Percentiles rank a stretch among this genome's conserved stretches.
These are phyloP conservation scores for Ammospiza nelsoni DNA, from an alignment of 2,113 vertebrate genomes.

Conservation along the genomic window DNA sequence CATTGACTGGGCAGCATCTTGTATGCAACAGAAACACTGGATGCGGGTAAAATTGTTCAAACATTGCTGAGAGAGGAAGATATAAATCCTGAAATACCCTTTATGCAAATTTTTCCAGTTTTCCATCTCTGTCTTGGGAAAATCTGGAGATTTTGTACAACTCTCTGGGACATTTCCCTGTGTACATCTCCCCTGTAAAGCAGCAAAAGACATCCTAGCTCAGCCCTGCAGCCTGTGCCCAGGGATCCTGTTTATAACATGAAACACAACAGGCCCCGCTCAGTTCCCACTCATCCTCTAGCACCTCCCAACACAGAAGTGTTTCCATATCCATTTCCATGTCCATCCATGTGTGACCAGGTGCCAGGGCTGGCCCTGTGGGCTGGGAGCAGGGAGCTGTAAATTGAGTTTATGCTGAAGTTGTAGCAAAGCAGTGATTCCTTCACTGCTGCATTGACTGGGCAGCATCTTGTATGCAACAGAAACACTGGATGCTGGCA, in stretches of 20 bases:
- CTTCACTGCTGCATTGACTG: not conserved
- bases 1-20: not conserved
- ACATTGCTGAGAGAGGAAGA: not conserved
- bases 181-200: not conserved
- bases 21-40: not conserved
- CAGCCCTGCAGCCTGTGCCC: not conserved
- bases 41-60: not conserved
- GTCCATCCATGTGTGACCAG: too few relatives aligned
- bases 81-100: not conserved
- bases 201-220: not conserved
- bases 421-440: not conserved
- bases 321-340: not conserved
- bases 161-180: not conserved
- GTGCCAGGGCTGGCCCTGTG: too few relatives aligned
- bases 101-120: not conserved
- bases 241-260: not conserved
- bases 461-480: not conserved
- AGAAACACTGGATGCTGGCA: not conserved
- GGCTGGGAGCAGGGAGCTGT: not conserved
- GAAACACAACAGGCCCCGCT: not conserved
- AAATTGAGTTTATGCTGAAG: not conserved
- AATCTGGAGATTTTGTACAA: not conserved
- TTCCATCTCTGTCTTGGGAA: not conserved
- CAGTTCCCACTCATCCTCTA: not conserved
- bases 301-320: not conserved